These are phyloP conservation scores for Cremastobaeus sp. DNA, from an alignment of 2,888 invertebrate species.

Conservation along the genomic window DNA sequence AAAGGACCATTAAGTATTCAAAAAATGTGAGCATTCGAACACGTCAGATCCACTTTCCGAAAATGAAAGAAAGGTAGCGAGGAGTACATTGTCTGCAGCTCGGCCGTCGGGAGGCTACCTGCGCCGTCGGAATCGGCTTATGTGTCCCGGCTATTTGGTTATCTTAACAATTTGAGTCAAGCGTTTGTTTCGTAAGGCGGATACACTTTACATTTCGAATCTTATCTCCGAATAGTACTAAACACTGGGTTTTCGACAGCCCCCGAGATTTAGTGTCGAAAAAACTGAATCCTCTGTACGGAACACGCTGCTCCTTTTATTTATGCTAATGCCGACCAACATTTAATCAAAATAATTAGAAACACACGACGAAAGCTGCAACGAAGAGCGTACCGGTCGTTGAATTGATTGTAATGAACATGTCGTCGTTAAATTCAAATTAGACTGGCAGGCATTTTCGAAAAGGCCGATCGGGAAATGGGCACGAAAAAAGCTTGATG, in stretches of 20 bases:
- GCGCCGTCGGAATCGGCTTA: conserved; percentile 66
- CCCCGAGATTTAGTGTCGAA: conserved; percentile 40
- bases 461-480: no score
- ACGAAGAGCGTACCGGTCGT: conserved; percentile 11
- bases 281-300: conserved; percentile 40
- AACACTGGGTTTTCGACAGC: conserved; percentile 49
- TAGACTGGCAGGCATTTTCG: no score
- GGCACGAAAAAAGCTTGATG: no score
- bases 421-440: no score
- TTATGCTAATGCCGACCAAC: conserved; percentile 34
- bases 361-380: conserved; percentile 33
- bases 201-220: conserved; percentile 52
- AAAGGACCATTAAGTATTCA: no score
- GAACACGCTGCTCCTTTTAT: conserved; percentile 15
- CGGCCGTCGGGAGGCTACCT: conserved; percentile 60
- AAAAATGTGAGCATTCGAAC: no score
- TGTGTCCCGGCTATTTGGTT: conserved; percentile 46
- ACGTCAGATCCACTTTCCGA: conserved; percentile 12
- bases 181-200: conserved; percentile 52
- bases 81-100: conserved; percentile 8
- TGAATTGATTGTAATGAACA: background rate
- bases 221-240: conserved; percentile 42
- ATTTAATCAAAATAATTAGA: conserved; percentile 45
- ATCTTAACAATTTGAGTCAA: conserved; percentile 57
- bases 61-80: conserved; percentile 16